Evolutionary conservation across 2,888 invertebrate genomes (phyloP).

Genomic region (Steromphala cineraria): DNA sequence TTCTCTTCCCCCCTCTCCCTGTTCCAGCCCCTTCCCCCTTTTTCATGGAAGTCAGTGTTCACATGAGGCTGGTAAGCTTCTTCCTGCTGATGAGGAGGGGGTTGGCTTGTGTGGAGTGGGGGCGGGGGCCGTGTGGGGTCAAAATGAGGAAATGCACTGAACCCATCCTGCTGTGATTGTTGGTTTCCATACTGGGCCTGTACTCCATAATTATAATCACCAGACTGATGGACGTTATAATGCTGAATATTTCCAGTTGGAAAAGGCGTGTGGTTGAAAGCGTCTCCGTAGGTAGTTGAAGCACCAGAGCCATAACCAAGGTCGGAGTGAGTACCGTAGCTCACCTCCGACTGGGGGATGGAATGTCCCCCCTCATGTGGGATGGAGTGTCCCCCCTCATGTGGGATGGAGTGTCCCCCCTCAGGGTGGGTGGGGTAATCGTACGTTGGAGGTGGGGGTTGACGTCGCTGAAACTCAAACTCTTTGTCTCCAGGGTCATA

Average conservation of each 20-base stretch:
- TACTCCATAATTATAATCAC: constrained; percentile 14
- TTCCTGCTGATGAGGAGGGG: background rate
- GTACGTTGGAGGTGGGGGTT: background rate
- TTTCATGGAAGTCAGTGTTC: background rate
- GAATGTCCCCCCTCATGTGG: constrained; percentile 31
- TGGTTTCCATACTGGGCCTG: background rate
- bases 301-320: constrained; percentile 18
- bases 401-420: constrained; percentile 24
- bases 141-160: constrained; percentile 11
- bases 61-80: background rate
- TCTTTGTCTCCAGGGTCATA: constrained; percentile 45
- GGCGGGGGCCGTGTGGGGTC: constrained; percentile 18
- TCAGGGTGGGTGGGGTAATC: constrained; percentile 17
- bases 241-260: constrained; percentile 5
- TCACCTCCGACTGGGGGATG: background rate
- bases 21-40: constrained; percentile 18
- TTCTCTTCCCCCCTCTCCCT: constrained; percentile 40
- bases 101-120: background rate
- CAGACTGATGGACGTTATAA: background rate
- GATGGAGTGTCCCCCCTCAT: constrained; percentile 28
- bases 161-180: background rate
- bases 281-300: background rate
- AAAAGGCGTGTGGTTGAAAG: constrained; percentile 14
- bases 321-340: constrained; percentile 25
- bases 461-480: constrained; percentile 26